phyloP scores from a whole-genome alignment of 2,888 invertebrate genomes.

The Diplazon laetatorius region DNA sequence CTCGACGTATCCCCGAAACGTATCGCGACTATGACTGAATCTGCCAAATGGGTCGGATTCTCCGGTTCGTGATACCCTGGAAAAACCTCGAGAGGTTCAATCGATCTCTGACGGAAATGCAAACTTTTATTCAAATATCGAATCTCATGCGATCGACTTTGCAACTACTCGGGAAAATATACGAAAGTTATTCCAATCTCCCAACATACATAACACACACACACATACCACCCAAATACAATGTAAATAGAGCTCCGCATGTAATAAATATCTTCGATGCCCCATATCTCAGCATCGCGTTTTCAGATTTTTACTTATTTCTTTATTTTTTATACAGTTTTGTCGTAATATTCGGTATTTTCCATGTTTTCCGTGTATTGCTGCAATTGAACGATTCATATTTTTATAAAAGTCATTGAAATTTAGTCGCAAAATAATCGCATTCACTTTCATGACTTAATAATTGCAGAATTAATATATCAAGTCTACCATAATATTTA shows the following conservation, averaged over 20 bases:
- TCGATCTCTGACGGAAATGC: constrained; percentile 27
- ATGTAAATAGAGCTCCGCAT: neutral
- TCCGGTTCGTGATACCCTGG: neutral
- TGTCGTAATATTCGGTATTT: no score
- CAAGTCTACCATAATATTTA: no score
- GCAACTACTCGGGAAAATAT: constrained; percentile 16
- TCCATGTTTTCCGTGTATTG: no score
- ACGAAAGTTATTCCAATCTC: constrained; percentile 7
- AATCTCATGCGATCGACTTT: constrained; percentile 32
- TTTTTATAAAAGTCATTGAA: no score
- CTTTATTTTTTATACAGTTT: no score
- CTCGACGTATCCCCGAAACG: constrained; percentile 7
- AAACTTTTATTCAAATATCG: constrained; percentile 40
- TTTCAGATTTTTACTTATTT: neutral
- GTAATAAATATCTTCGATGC: neutral
- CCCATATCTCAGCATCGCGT: neutral
- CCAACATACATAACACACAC: neutral
- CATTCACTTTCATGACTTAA: no score
- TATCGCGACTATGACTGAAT: constrained; percentile 25
- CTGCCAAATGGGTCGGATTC: constrained; percentile 20
- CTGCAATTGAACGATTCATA: no score
- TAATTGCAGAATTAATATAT: no score
- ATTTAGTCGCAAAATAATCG: no score
- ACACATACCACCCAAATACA: no score
- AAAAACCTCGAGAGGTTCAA: constrained; percentile 14